Conservation (phyloP, 2,888 invertebrate genomes). For the Mesochorus sp. region DNA sequence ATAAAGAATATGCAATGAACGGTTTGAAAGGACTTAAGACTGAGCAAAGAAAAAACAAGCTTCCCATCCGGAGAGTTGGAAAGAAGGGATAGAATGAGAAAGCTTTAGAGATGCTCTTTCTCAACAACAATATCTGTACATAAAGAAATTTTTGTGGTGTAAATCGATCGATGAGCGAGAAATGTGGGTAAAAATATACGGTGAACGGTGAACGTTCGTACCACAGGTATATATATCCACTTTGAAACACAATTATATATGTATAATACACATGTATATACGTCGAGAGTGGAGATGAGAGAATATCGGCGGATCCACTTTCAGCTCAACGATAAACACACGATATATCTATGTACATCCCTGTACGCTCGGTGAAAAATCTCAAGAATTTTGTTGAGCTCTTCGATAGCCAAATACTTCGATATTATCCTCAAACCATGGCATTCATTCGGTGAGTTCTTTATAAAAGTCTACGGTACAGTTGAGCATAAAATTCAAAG, state of each 20-base stretch:
- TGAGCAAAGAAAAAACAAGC: slow-evolving; percentile 27
- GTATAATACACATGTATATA: too few species aligned
- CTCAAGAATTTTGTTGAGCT: slow-evolving; percentile 26
- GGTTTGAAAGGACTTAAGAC: too few species aligned
- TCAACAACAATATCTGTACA: slow-evolving; percentile 59
- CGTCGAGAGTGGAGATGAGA: slow-evolving; percentile 35
- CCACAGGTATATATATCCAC: slow-evolving; percentile 2
- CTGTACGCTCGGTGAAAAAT: slow-evolving; percentile 11
- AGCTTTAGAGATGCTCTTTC: slow-evolving; percentile 57
- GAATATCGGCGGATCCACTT: slow-evolving; percentile 37
- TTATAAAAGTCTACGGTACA: background rate
- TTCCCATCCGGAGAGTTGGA: background rate
- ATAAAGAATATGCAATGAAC: too few species aligned
- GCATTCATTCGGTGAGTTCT: background rate
- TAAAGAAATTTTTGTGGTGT: slow-evolving; percentile 62
- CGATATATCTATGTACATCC: slow-evolving; percentile 1
- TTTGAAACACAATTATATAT: background rate
- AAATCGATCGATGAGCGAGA: slow-evolving; percentile 54
- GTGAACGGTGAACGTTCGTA: slow-evolving; percentile 30
- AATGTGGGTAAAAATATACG: slow-evolving; percentile 1
- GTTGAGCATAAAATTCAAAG: background rate
- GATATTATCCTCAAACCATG: background rate
- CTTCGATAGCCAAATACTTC: slow-evolving; percentile 38
- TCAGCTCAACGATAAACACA: background rate
- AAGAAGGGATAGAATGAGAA: background rate